Evolutionary conservation across 2,797 vertebrate genomes (phyloP).

Genomic region (Hephaestus fuliginosus): DNA sequence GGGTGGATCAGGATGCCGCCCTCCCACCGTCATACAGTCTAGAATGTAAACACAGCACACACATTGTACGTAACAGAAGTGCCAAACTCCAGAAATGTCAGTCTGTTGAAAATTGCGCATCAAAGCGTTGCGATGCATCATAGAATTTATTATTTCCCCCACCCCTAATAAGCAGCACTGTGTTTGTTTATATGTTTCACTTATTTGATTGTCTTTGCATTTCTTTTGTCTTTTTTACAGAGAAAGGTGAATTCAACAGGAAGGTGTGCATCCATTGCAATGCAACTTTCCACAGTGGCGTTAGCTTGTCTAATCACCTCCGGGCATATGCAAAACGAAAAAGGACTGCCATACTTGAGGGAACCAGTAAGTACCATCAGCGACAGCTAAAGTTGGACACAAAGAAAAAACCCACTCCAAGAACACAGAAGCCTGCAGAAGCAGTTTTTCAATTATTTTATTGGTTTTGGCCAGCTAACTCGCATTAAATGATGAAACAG

Average conservation of each 20-base stretch:
- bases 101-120: too few species aligned
- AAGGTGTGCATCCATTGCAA: slow-evolving; percentile 94
- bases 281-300: slow-evolving; percentile 95
- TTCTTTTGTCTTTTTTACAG: slow-evolving; percentile 66
- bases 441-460: not conserved
- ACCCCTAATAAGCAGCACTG: not conserved
- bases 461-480: not conserved
- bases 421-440: not conserved
- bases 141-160: too few species aligned
- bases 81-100: too few species aligned
- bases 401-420: not conserved
- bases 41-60: too few species aligned
- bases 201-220: slow-evolving; percentile 15
- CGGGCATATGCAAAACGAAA: slow-evolving; percentile 93
- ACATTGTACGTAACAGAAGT: too few species aligned
- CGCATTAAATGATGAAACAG: not conserved
- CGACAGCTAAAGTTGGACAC: not conserved
- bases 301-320: slow-evolving; percentile 96
- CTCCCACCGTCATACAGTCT: too few species aligned
- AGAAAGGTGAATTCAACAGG: slow-evolving; percentile 86
- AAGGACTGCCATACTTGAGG: slow-evolving; percentile 92
- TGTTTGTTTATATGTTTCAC: not conserved
- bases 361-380: slow-evolving; percentile 88
- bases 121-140: too few species aligned
- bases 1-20: too few species aligned